Evolutionary conservation across 2,113 vertebrate genomes (phyloP).

Genomic region (Bolborhynchus lineola): DNA sequence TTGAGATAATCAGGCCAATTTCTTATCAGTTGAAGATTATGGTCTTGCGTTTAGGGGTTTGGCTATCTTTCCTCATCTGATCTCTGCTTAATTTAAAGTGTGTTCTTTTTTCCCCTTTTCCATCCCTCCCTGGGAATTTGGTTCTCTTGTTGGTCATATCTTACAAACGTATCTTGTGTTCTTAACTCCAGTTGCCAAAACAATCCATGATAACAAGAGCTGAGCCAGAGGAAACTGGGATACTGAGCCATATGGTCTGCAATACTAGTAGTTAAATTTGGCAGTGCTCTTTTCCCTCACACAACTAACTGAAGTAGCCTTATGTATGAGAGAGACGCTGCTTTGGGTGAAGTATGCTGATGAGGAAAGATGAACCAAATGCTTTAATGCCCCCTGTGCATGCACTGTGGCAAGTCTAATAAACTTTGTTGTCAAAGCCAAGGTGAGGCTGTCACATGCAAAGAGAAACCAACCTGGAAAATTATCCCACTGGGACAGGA

Average conservation of each 20-base stretch:
- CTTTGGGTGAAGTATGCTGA: background rate
- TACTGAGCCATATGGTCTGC: background rate
- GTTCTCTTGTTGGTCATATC: background rate
- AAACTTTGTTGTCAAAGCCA: background rate
- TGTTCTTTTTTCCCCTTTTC: background rate
- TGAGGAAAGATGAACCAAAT: background rate
- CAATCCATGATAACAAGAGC: background rate
- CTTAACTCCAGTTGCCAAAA: background rate
- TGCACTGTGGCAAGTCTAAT: background rate
- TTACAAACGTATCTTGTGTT: background rate
- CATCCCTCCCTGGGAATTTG: background rate
- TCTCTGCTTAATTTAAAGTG: background rate
- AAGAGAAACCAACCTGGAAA: background rate
- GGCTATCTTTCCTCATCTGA: background rate
- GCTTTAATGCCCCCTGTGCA: background rate
- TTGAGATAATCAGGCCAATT: background rate
- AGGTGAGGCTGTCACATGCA: background rate
- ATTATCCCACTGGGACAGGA: background rate
- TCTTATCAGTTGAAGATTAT: background rate
- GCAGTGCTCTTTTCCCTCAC: background rate
- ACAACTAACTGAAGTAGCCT: background rate
- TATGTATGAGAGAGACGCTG: background rate
- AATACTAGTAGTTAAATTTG: background rate
- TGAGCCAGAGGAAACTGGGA: background rate
- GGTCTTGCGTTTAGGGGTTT: background rate